Evolutionary conservation across 2,888 invertebrate genomes (phyloP).

Genomic region (Horisme vitalbata): DNA sequence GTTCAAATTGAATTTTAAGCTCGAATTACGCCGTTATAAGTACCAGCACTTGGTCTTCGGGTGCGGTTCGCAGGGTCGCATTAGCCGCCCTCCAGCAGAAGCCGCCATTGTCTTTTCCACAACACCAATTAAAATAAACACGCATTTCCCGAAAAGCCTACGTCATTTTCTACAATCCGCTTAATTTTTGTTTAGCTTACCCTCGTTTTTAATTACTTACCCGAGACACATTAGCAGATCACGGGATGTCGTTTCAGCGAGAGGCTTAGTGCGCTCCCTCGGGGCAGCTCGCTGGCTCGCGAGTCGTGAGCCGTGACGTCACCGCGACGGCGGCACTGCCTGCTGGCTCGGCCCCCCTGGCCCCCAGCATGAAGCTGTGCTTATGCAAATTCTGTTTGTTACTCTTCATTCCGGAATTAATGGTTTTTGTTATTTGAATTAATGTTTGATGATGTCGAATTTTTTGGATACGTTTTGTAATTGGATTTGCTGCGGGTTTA

Average conservation of each 20-base stretch:
- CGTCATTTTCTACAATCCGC: slow-evolving; percentile 10
- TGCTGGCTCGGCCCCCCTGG: slow-evolving; percentile 9
- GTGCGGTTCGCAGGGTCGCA: too few relatives aligned
- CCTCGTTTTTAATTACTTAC: slow-evolving; percentile 27
- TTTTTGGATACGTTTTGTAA: slow-evolving; percentile 15
- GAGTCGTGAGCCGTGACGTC: background rate
- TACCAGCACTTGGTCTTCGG: too few relatives aligned
- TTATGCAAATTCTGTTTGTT: slow-evolving; percentile 35
- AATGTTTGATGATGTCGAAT: slow-evolving; percentile 12
- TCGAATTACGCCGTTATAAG: too few relatives aligned
- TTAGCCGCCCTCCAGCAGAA: too few relatives aligned
- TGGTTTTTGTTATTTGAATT: slow-evolving; percentile 20
- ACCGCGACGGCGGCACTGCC: slow-evolving; percentile 2
- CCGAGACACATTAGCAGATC: slow-evolving; percentile 34
- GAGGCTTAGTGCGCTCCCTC: slow-evolving; percentile 34
- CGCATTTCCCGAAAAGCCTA: background rate
- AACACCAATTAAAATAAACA: too few relatives aligned
- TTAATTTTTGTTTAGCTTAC: slow-evolving; percentile 14
- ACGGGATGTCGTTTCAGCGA: slow-evolving; percentile 38
- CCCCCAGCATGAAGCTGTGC: slow-evolving; percentile 28
- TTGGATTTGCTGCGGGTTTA: slow-evolving; percentile 20
- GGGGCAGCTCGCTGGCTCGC: slow-evolving; percentile 2
- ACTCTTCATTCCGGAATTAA: slow-evolving; percentile 29
- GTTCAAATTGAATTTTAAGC: too few relatives aligned
- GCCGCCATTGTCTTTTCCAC: too few relatives aligned